These are phyloP conservation scores for Archilochus colubris DNA, from an alignment of 2,113 vertebrate species.

Conservation along the genomic window DNA sequence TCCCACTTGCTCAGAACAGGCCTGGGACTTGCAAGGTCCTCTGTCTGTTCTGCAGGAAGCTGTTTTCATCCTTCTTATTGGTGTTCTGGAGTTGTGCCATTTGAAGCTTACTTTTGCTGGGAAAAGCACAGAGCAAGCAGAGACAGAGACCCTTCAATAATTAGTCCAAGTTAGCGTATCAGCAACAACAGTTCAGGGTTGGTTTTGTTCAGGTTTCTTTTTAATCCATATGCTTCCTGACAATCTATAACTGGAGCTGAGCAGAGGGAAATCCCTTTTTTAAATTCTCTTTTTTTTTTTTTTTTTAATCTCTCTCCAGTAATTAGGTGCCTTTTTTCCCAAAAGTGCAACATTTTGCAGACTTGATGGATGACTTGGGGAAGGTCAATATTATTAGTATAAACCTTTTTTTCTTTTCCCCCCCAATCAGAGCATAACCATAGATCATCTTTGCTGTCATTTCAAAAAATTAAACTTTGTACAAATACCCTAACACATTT, in stretches of 20 bases:
- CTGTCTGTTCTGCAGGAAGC: rapidly evolving
- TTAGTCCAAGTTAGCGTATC: background rate
- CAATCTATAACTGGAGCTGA: background rate
- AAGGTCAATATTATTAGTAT: background rate
- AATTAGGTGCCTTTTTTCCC: background rate
- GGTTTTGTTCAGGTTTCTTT: background rate
- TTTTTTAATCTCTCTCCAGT: background rate
- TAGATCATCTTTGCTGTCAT: background rate
- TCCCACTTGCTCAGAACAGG: background rate
- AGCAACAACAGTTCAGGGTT: background rate
- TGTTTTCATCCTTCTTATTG: background rate
- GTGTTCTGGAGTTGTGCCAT: background rate
- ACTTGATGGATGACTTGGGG: rapidly evolving
- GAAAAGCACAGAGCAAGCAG: background rate
- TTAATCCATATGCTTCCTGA: background rate
- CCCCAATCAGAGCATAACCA: background rate
- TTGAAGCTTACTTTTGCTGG: background rate
- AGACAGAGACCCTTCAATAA: background rate
- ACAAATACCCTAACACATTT: background rate
- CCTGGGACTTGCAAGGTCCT: background rate
- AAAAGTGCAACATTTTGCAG: background rate
- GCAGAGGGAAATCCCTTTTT: background rate
- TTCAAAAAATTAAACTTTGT: background rate
- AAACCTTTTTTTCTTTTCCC: background rate
- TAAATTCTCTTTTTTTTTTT: background rate